Evolutionary conservation across 2,888 invertebrate genomes (phyloP).

Genomic region (Lithodes maja): DNA sequence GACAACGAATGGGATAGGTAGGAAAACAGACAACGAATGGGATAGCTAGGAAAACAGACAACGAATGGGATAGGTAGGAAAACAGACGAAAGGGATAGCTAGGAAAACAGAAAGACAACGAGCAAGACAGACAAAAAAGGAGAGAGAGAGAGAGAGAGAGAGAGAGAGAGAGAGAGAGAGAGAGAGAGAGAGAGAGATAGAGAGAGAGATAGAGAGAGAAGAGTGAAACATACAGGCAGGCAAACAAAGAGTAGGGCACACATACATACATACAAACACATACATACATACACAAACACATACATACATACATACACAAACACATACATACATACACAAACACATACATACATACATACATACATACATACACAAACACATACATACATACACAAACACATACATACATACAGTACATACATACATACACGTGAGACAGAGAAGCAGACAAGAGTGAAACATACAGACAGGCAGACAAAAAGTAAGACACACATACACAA

Average conservation of each 20-base stretch:
- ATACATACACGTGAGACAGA: background rate
- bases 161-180: background rate
- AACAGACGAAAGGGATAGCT: background rate
- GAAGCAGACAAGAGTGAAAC: background rate
- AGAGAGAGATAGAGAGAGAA: conserved; percentile 13
- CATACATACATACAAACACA: background rate
- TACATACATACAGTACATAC: background rate
- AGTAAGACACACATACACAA: background rate
- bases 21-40: background rate
- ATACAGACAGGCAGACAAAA: background rate
- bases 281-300: background rate
- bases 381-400: background rate
- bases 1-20: background rate
- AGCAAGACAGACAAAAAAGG: too few relatives aligned
- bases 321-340: background rate
- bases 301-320: background rate
- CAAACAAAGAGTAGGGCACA: conserved; percentile 6
- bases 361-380: background rate
- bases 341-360: background rate
- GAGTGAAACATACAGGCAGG: background rate
- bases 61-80: background rate
- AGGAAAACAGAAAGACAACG: background rate
- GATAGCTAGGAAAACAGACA: background rate
- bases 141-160: background rate
- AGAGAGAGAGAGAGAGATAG: background rate